These are phyloP conservation scores for Liopterus haemorrhoidalis DNA, from an alignment of 2,888 invertebrate species.

Conservation along the genomic window DNA sequence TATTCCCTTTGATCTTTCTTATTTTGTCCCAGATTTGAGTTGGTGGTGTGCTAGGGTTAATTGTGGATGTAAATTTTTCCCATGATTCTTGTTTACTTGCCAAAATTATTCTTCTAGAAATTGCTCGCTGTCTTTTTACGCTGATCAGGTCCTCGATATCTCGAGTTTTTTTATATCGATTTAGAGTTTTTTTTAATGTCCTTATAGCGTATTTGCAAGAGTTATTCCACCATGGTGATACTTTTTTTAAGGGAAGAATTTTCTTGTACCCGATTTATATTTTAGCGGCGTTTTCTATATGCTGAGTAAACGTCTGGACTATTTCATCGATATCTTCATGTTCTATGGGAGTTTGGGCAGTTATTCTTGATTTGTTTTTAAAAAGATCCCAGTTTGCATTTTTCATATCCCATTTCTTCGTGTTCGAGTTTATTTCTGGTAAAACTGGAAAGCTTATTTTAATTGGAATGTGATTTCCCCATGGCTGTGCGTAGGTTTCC, in stretches of 20 bases:
- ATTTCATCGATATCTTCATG: conserved; percentile 1
- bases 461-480: background rate
- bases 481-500: background rate
- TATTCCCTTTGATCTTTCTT: too few relatives aligned
- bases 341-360: background rate
- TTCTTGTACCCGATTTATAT: conserved; percentile 3
- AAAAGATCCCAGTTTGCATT: conserved; percentile 1
- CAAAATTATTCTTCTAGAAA: background rate
- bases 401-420: conserved; percentile 5
- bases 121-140: conserved; percentile 2
- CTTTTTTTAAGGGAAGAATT: background rate
- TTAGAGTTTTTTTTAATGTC: background rate
- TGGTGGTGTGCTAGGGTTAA: too few relatives aligned
- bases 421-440: background rate
- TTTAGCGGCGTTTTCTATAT: conserved; percentile 4
- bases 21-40: too few relatives aligned
- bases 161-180: background rate
- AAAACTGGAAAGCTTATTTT: conserved; percentile 1
- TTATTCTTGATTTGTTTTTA: background rate
- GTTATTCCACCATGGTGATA: conserved; percentile 11
- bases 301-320: background rate
- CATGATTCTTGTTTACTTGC: conserved; percentile 1
- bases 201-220: conserved; percentile 1
- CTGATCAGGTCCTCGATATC: background rate
- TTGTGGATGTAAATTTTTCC: too few relatives aligned